Evolutionary conservation across 2,113 vertebrate genomes (phyloP).

Genomic region (Mus spicilegus): DNA sequence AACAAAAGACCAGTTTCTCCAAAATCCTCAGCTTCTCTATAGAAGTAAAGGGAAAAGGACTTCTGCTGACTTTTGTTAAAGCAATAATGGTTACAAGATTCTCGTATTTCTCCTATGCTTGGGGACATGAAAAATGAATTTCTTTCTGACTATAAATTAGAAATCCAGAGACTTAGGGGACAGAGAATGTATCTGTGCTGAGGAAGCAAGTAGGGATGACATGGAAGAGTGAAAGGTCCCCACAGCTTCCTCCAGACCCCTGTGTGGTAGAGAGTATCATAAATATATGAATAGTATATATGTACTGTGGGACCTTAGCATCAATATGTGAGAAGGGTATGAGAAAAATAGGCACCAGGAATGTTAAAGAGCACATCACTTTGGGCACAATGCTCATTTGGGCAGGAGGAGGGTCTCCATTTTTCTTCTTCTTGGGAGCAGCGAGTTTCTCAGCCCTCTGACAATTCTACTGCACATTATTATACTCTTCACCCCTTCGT

Average conservation of each 20-base stretch:
- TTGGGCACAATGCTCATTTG: constrained; percentile 21
- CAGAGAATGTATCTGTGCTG: constrained; percentile 77
- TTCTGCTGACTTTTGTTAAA: constrained; percentile 68
- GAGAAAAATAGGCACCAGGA: constrained; percentile 7
- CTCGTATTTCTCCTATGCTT: constrained; percentile 64
- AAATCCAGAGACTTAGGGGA: constrained; percentile 66
- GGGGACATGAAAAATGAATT: constrained; percentile 75
- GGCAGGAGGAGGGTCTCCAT: background rate
- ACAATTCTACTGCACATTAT: constrained; percentile 61
- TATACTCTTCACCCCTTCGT: constrained; percentile 70
- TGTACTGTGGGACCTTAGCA: constrained; percentile 38
- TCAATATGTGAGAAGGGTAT: background rate
- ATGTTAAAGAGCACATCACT: constrained; percentile 53
- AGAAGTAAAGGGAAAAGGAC: constrained; percentile 32
- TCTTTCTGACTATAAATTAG: constrained; percentile 71
- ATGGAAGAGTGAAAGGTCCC: constrained; percentile 72
- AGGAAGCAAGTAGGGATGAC: constrained; percentile 78
- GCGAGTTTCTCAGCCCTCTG: constrained; percentile 31
- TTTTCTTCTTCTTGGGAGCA: background rate
- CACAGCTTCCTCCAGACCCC: constrained; percentile 48
- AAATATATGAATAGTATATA: constrained; percentile 62
- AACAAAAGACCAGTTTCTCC: constrained; percentile 61
- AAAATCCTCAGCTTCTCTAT: constrained; percentile 2
- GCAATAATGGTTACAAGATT: constrained; percentile 39
- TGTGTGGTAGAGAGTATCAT: constrained; percentile 52